Percentiles rank a stretch among this genome's conserved stretches.
Evolutionary conservation across 2,888 invertebrate genomes (phyloP).

Genomic region (Lithophane leautieri): DNA sequence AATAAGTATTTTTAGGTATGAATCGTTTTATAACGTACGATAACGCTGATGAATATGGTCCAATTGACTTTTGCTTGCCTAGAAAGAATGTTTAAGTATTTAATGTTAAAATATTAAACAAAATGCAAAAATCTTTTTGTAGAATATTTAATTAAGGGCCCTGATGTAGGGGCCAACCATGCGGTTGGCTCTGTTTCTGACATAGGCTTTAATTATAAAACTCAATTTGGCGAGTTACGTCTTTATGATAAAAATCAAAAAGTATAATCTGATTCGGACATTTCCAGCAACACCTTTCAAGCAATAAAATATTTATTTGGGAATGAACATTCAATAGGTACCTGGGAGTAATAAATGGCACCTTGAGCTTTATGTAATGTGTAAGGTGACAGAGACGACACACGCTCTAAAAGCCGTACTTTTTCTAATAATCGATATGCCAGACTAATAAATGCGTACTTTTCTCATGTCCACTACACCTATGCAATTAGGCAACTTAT

Average conservation of each 20-base stretch:
- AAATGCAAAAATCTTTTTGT: conserved; percentile 14
- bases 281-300: conserved; percentile 24
- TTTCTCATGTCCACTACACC: neutral
- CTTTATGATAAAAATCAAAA: conserved; percentile 38
- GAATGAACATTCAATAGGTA: neutral
- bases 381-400: neutral
- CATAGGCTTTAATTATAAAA: conserved; percentile 43
- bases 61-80: neutral
- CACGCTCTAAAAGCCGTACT: too few species aligned
- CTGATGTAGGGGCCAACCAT: conserved; percentile 15
- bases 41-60: too few species aligned
- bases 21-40: neutral
- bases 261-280: conserved; percentile 26
- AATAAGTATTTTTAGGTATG: neutral
- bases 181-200: conserved; percentile 50
- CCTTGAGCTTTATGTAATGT: too few species aligned
- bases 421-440: neutral
- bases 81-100: neutral
- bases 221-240: conserved; percentile 37
- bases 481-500: neutral
- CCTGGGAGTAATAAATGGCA: neutral
- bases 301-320: conserved; percentile 13
- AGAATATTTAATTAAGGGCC: conserved; percentile 39
- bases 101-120: conserved; percentile 1
- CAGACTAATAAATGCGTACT: neutral